These are phyloP conservation scores for Eriocheir sinensis DNA, from an alignment of 1,140 invertebrate species.

Conservation along the genomic window DNA sequence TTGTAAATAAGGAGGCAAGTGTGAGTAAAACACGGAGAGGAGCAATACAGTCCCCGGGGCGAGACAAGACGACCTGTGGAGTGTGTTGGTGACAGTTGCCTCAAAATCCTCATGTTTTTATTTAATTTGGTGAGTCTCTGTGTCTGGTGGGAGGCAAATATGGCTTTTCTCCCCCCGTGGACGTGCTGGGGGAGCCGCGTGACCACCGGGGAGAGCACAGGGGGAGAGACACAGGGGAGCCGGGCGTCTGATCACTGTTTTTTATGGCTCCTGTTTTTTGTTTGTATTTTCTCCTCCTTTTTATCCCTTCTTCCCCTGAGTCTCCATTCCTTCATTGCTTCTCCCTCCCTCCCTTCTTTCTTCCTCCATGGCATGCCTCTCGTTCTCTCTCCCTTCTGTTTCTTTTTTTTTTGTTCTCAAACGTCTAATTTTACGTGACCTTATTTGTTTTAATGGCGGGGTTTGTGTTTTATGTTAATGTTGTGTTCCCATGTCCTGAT, in stretches of 20 bases:
- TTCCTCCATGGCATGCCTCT: no score
- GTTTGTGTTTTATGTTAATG: no score
- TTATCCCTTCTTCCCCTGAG: no score
- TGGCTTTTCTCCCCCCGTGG: neutral
- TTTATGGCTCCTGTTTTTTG: neutral
- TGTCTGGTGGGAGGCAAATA: neutral
- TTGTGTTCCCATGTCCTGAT: no score
- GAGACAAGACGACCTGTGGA: neutral
- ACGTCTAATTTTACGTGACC: no score
- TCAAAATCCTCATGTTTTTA: conserved; percentile 15
- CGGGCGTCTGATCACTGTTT: neutral
- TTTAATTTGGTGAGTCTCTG: neutral
- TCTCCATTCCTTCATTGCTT: no score
- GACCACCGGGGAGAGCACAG: neutral
- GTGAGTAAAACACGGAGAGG: no score
- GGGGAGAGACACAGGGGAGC: neutral
- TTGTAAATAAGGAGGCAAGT: no score
- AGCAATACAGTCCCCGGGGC: neutral
- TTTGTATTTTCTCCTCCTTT: neutral
- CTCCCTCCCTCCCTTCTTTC: no score
- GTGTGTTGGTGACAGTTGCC: conserved; percentile 16
- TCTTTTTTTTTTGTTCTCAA: no score
- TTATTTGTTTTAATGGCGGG: no score
- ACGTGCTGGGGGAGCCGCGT: neutral
- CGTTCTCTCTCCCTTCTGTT: no score